These are phyloP conservation scores for Turdus rufiventris DNA, from an alignment of 2,113 vertebrate species.

Conservation along the genomic window DNA sequence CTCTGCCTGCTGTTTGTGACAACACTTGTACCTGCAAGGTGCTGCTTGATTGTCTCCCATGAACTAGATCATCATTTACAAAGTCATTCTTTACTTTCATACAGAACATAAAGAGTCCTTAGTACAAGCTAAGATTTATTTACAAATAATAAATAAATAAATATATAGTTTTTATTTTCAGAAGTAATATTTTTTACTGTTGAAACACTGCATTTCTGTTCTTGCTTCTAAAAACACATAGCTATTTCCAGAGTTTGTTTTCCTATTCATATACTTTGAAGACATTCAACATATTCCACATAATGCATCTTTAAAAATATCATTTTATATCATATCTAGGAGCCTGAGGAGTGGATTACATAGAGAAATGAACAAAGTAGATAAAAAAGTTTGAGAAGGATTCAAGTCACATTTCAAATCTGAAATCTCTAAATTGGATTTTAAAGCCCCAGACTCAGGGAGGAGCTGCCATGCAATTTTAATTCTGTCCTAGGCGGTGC, in stretches of 20 bases:
- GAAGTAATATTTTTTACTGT: conserved; percentile 11
- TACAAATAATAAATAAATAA: background rate
- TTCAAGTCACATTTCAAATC: conserved; percentile 22
- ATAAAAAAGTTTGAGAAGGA: background rate
- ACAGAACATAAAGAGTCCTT: conserved; percentile 39
- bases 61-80: conserved; percentile 63
- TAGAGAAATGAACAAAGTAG: background rate
- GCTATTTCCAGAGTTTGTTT: background rate
- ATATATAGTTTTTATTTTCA: background rate
- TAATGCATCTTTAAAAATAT: background rate
- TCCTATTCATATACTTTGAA: background rate
- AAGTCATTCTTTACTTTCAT: conserved; percentile 8
- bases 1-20: conserved; percentile 41
- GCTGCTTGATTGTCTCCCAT: conserved; percentile 19
- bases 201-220: background rate
- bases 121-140: conserved; percentile 67
- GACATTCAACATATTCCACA: background rate
- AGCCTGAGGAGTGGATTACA: background rate
- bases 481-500: background rate
- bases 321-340: background rate
- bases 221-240: background rate
- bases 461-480: conserved; percentile 17
- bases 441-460: conserved; percentile 3
- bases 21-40: conserved; percentile 66
- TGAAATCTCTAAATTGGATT: conserved; percentile 36